A percentile compares a stretch with the other conserved stretches of the same genome.
Evolutionary conservation across 1,140 invertebrate species (phyloP).

Genomic region (Bombus cullumanus): DNA sequence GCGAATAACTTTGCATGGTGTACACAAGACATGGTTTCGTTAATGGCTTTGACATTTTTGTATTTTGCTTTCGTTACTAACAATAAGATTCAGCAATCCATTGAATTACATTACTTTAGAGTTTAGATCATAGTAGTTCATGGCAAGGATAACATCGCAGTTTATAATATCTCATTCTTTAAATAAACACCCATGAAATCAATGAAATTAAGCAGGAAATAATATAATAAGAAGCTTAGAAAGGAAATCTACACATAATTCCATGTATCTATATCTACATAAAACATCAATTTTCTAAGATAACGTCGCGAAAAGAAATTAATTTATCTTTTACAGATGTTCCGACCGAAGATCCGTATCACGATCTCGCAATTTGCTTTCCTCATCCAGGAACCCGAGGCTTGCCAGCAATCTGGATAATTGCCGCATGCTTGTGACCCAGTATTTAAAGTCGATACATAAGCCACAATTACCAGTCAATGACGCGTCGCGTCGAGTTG

Average conservation of each 20-base stretch:
- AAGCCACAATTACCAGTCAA: constrained; percentile 20
- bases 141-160: no score
- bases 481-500: constrained; percentile 17
- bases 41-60: no score
- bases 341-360: background rate
- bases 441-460: constrained; percentile 19
- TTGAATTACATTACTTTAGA: no score
- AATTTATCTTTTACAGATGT: background rate
- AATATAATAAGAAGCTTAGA: background rate
- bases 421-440: constrained; percentile 17
- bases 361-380: constrained; percentile 8
- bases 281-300: no score
- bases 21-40: no score
- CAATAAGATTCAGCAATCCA: no score
- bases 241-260: background rate
- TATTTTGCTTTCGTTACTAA: no score
- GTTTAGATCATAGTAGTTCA: no score
- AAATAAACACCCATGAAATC: background rate
- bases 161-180: no score
- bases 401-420: constrained; percentile 24
- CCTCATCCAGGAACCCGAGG: background rate
- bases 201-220: background rate
- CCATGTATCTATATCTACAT: no score
- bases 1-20: no score
- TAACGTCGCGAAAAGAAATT: background rate